Evolutionary conservation across 2,888 invertebrate genomes (phyloP).

Genomic region (Bhutanitis thaidina): DNA sequence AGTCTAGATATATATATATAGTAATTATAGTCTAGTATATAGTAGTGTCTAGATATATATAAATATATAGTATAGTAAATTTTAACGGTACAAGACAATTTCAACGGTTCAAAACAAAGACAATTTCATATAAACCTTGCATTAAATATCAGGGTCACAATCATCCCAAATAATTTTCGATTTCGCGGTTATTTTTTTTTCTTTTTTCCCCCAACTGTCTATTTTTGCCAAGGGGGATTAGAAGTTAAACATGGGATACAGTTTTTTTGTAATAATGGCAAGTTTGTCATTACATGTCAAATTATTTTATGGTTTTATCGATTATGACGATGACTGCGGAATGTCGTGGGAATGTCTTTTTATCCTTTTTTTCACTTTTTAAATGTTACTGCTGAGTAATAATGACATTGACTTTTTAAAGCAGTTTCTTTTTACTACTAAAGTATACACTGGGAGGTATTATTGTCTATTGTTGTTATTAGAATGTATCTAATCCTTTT

Average conservation of each 20-base stretch:
- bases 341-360: conserved; percentile 56
- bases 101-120: too few relatives aligned
- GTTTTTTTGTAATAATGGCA: conserved; percentile 42
- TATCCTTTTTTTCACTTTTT: conserved; percentile 33
- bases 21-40: too few relatives aligned
- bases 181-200: conserved; percentile 56
- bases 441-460: conserved; percentile 28
- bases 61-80: too few relatives aligned
- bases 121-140: conserved; percentile 16
- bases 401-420: conserved; percentile 63
- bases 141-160: conserved; percentile 15
- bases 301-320: conserved; percentile 69
- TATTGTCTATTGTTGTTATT: conserved; percentile 12
- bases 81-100: too few relatives aligned
- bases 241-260: conserved; percentile 40
- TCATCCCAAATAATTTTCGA: conserved; percentile 40
- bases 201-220: conserved; percentile 34
- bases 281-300: conserved; percentile 70
- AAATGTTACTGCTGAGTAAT: conserved; percentile 35
- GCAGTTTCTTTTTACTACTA: conserved; percentile 10
- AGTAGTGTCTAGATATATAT: too few relatives aligned
- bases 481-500: conserved; percentile 8
- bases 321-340: conserved; percentile 42
- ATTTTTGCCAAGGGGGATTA: conserved; percentile 49
- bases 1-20: too few relatives aligned